phyloP scores from a whole-genome alignment of 2,888 invertebrate species.

The Crematogaster levior region DNA sequence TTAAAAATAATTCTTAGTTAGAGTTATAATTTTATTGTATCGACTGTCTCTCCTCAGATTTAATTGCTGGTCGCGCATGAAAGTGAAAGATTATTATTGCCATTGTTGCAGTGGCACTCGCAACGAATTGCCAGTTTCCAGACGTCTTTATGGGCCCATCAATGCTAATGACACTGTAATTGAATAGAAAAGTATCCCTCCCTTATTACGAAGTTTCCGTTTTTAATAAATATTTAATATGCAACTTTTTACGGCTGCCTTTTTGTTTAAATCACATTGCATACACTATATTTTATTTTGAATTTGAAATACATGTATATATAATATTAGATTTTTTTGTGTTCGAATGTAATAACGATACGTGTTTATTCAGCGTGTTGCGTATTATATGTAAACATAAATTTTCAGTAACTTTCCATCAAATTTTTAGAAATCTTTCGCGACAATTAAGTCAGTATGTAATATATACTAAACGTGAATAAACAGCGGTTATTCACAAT shows the following conservation, averaged over 20 bases:
- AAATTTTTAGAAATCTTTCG: slow-evolving; percentile 9
- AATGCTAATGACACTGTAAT: slow-evolving; percentile 32
- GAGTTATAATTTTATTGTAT: slow-evolving; percentile 26
- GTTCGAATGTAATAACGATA: not conserved
- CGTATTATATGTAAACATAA: not conserved
- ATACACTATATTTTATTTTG: not conserved
- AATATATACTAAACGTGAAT: not conserved
- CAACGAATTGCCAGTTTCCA: slow-evolving; percentile 39
- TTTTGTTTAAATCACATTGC: not conserved
- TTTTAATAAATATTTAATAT: slow-evolving; percentile 37
- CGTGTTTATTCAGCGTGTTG: not conserved
- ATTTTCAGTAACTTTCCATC: not conserved
- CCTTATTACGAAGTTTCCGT: slow-evolving; percentile 6
- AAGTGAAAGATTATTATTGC: slow-evolving; percentile 34
- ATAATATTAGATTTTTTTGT: not conserved
- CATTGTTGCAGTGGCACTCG: slow-evolving; percentile 25
- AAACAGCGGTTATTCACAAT: not conserved
- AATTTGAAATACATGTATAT: not conserved
- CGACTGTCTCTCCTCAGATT: not conserved
- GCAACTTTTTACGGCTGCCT: not conserved
- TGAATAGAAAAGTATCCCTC: slow-evolving; percentile 30
- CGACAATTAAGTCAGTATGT: not conserved
- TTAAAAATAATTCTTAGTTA: not conserved
- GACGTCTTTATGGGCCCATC: slow-evolving; percentile 38
- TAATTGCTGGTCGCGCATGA: slow-evolving; percentile 41